Conservation (phyloP, 92 coral and sea anemone species). For the Micromussa lordhowensis region DNA sequence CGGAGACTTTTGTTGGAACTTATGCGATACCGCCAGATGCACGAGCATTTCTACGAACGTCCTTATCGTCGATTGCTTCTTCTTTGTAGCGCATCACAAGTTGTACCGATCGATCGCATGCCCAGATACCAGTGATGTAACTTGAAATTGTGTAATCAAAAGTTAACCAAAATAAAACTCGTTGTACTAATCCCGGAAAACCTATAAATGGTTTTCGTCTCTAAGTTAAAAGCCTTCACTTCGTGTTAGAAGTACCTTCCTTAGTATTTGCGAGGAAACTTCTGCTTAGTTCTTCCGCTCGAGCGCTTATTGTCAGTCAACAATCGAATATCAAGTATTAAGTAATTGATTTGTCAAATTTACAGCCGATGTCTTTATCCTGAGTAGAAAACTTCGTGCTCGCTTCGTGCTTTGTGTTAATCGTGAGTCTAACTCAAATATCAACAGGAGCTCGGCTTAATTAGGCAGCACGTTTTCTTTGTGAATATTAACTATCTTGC, state of each 20-base stretch:
- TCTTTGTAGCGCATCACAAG: not conserved
- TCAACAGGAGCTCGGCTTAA: not conserved
- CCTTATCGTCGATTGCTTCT: not conserved
- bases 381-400: not conserved
- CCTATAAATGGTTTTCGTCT: not conserved
- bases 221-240: not conserved
- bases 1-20: not conserved
- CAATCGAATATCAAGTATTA: constrained; percentile 3
- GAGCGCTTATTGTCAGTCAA: not conserved
- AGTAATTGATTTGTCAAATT: constrained; percentile 3
- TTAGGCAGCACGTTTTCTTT: not conserved
- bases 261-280: not conserved
- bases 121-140: no score
- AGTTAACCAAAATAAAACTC: not conserved
- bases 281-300: not conserved
- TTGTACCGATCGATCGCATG: not conserved
- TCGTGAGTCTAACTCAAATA: not conserved
- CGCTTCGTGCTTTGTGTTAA: not conserved
- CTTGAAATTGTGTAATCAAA: not conserved
- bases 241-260: not conserved
- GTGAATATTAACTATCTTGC: not conserved
- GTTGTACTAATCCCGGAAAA: not conserved
- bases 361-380: not conserved
- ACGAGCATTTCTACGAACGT: not conserved
- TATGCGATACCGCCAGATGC: not conserved